Evolutionary conservation across 2,113 vertebrate genomes (phyloP).

Genomic region (Lagopus leucura): DNA sequence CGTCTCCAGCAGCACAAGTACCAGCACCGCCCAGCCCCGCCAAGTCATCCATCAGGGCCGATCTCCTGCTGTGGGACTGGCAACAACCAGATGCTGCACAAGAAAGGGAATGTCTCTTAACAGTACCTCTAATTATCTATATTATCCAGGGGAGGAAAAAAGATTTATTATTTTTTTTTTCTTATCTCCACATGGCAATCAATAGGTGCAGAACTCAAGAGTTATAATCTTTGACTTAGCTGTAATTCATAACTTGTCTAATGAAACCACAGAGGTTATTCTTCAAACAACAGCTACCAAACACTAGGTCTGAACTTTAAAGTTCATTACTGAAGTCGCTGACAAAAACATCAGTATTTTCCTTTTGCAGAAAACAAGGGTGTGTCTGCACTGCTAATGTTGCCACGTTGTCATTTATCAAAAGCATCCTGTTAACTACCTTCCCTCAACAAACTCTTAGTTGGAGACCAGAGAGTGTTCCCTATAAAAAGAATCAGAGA

Average conservation of each 20-base stretch:
- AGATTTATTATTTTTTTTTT: background rate
- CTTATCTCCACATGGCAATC: background rate
- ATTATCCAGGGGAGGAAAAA: background rate
- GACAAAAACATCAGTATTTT: background rate
- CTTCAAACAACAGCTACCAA: slow-evolving; percentile 13
- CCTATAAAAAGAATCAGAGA: background rate
- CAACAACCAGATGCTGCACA: slow-evolving; percentile 25
- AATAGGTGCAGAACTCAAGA: background rate
- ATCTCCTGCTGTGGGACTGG: background rate
- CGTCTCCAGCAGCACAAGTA: background rate
- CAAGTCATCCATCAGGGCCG: background rate
- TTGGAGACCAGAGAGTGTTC: background rate
- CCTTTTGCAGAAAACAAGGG: background rate
- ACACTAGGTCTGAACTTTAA: background rate
- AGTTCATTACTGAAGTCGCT: background rate
- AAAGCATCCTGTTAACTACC: background rate
- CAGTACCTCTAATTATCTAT: slow-evolving; percentile 27
- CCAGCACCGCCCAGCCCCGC: background rate
- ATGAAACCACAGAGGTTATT: background rate
- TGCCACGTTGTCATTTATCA: background rate
- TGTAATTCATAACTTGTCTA: background rate
- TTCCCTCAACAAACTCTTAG: background rate
- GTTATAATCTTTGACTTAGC: background rate
- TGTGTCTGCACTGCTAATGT: background rate
- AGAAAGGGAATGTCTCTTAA: slow-evolving; percentile 19